phyloP scores from a whole-genome alignment of 2,888 invertebrate species.

The Teinopalpus imperialis region DNA sequence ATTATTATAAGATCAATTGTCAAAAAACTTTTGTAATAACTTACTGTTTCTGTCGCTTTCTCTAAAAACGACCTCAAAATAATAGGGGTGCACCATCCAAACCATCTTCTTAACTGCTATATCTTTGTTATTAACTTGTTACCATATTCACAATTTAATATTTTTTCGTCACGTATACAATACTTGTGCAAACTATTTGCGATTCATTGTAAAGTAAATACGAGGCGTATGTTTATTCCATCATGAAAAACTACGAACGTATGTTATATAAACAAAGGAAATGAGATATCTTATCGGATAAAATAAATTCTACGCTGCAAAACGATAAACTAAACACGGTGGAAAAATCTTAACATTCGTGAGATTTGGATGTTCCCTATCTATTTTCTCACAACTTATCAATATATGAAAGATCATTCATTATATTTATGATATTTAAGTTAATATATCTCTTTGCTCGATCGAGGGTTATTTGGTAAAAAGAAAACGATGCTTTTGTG shows the following conservation, averaged over 20 bases:
- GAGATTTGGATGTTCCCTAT: neutral
- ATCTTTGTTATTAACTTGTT: neutral
- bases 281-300: constrained; percentile 27
- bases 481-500: too few relatives aligned
- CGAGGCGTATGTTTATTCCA: constrained; percentile 10
- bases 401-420: neutral
- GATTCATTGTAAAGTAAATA: constrained; percentile 17
- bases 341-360: constrained; percentile 12
- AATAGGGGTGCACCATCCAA: constrained; percentile 23
- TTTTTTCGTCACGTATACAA: constrained; percentile 12
- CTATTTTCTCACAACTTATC: too few relatives aligned
- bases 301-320: constrained; percentile 25
- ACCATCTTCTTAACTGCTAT: constrained; percentile 13
- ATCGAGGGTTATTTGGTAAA: too few relatives aligned
- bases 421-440: neutral
- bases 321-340: constrained; percentile 20
- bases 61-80: constrained; percentile 11
- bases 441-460: too few relatives aligned
- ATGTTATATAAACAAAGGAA: constrained; percentile 16
- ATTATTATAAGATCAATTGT: too few relatives aligned
- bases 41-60: constrained; percentile 19
- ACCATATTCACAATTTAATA: neutral
- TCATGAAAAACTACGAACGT: neutral
- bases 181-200: constrained; percentile 15
- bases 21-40: too few relatives aligned